phyloP scores from a whole-genome alignment of 2,797 vertebrate species.

The Microctenopoma stevenorrisi region DNA sequence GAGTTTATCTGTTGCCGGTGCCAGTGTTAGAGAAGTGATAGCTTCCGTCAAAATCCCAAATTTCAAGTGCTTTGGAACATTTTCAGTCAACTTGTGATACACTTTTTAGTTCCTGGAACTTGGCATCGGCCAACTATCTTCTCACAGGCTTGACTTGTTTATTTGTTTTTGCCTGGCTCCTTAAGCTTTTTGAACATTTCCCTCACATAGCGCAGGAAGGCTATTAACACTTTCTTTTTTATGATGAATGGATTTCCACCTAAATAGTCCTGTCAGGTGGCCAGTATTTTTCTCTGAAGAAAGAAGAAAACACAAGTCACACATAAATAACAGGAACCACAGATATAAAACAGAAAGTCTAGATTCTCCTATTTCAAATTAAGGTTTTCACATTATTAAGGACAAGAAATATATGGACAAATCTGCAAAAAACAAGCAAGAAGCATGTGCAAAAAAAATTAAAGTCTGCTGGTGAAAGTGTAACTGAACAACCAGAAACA shows the following conservation, averaged over 20 bases:
- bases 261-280: slow-evolving; percentile 40
- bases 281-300: slow-evolving; percentile 12
- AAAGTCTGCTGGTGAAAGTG: neutral
- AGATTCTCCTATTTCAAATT: neutral
- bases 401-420: neutral
- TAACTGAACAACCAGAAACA: slow-evolving; percentile 24
- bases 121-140: slow-evolving; percentile 34
- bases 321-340: slow-evolving; percentile 5
- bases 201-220: slow-evolving; percentile 39
- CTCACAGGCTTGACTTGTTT: slow-evolving; percentile 49
- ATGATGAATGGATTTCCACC: slow-evolving; percentile 33
- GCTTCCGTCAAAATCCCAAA: slow-evolving; percentile 51
- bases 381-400: neutral
- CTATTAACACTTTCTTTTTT: slow-evolving; percentile 50
- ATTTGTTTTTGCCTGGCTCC: slow-evolving; percentile 40
- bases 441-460: neutral
- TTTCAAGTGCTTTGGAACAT: slow-evolving; percentile 49
- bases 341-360: neutral
- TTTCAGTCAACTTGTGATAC: slow-evolving; percentile 49
- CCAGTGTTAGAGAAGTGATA: slow-evolving; percentile 53
- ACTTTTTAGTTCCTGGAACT: slow-evolving; percentile 43
- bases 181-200: slow-evolving; percentile 54
- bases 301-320: neutral
- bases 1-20: slow-evolving; percentile 47
- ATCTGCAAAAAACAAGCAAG: neutral